phyloP scores from a whole-genome alignment of 2,113 vertebrate species.

The Pteropus alecto region DNA sequence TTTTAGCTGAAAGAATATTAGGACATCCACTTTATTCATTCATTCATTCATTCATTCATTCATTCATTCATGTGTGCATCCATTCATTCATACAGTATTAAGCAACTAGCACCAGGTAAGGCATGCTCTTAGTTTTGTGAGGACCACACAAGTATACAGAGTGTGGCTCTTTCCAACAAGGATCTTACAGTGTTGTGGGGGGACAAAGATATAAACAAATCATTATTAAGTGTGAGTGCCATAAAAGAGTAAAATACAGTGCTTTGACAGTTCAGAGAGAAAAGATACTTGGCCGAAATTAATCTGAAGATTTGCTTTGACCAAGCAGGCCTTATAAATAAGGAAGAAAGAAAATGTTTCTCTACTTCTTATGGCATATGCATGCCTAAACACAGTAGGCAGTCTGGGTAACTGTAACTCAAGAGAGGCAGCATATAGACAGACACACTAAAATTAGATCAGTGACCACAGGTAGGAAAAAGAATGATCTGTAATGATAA shows the following conservation, averaged over 20 bases:
- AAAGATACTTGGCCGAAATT: not conserved
- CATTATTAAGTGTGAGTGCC: not conserved
- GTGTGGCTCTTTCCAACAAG: not conserved
- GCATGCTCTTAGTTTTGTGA: not conserved
- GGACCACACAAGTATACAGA: not conserved
- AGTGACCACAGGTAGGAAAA: not conserved
- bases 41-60: not conserved
- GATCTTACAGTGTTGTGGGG: fast-evolving
- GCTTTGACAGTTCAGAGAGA: not conserved
- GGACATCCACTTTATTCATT: not conserved
- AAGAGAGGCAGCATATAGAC: not conserved
- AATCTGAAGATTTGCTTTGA: not conserved
- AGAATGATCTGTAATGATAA: not conserved
- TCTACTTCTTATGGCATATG: not conserved
- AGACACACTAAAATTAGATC: not conserved
- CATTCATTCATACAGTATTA: not conserved
- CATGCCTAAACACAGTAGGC: not conserved
- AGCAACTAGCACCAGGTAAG: not conserved
- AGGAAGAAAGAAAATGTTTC: not conserved
- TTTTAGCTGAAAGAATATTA: not conserved
- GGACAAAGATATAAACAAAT: not conserved
- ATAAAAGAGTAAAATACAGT: not conserved
- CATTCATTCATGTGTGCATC: not conserved
- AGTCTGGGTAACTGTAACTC: not conserved
- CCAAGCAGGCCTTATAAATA: not conserved